Conservation (phyloP, 2,888 invertebrate genomes). For the Limenitis camilla region DNA sequence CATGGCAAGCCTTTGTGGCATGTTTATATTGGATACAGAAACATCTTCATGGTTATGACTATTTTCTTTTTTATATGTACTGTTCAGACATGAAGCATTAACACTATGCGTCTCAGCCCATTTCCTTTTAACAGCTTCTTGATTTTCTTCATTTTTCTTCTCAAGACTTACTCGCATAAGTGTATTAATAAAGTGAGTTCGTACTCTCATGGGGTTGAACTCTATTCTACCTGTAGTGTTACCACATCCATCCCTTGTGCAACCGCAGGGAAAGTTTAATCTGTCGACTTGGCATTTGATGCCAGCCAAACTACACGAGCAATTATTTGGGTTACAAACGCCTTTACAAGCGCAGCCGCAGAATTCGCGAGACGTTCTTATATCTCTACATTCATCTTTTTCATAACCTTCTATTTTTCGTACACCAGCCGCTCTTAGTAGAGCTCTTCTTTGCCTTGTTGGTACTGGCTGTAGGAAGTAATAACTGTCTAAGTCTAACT, state of each 20-base stretch:
- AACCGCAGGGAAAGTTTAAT: constrained; percentile 96
- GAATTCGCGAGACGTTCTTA: constrained; percentile 92
- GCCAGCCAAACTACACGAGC: constrained; percentile 94
- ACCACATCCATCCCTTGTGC: constrained; percentile 93
- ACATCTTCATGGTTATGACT: constrained; percentile 54
- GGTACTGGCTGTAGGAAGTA: constrained; percentile 95
- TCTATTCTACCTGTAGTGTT: constrained; percentile 95
- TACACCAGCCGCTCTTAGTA: constrained; percentile 93
- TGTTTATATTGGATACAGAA: constrained; percentile 69
- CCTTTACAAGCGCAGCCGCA: constrained; percentile 95
- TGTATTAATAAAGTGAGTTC: constrained; percentile 97
- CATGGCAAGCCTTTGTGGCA: constrained; percentile 74
- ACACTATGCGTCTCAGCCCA: constrained; percentile 62
- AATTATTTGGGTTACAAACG: constrained; percentile 95
- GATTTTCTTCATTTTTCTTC: constrained; percentile 82
- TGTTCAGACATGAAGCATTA: constrained; percentile 45
- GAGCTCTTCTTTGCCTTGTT: constrained; percentile 89
- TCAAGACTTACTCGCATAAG: constrained; percentile 93
- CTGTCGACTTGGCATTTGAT: constrained; percentile 99
- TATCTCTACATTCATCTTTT: constrained; percentile 95
- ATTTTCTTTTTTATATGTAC: constrained; percentile 55
- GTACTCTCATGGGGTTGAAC: constrained; percentile 95
- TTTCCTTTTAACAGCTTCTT: constrained; percentile 60
- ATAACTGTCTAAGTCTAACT: constrained; percentile 90
- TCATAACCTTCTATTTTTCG: constrained; percentile 94